Evolutionary conservation across 2,797 vertebrate genomes (phyloP).

Genomic region (Bryconaethiops microstoma): DNA sequence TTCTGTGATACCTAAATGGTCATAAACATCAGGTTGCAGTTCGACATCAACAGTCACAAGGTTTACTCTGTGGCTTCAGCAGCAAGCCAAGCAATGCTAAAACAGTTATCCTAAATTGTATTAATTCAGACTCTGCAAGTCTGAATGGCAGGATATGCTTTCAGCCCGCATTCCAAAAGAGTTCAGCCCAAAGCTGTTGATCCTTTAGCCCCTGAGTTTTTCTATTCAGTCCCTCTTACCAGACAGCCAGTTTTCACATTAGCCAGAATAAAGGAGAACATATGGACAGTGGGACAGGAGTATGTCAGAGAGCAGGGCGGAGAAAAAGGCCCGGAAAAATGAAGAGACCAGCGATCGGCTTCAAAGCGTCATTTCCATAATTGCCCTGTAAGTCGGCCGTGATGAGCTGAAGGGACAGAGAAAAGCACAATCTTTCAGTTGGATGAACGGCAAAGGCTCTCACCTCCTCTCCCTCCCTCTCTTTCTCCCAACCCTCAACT

Average conservation of each 20-base stretch:
- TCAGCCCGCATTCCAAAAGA: not conserved
- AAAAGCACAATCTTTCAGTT: constrained; percentile 90
- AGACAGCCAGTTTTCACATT: constrained; percentile 52
- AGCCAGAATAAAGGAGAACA: constrained; percentile 53
- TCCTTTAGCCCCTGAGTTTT: constrained; percentile 47
- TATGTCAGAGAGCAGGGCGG: constrained; percentile 49
- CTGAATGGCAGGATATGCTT: not conserved
- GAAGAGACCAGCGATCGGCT: constrained; percentile 84
- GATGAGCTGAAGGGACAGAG: constrained; percentile 85
- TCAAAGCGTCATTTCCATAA: constrained; percentile 99
- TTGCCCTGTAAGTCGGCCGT: constrained; percentile 96
- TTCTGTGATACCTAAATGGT: not conserved
- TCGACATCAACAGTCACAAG: not conserved
- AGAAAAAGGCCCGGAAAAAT: constrained; percentile 68
- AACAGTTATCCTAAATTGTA: not conserved
- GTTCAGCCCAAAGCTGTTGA: constrained; percentile 45
- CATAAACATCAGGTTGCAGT: not conserved
- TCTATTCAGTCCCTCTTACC: constrained; percentile 55
- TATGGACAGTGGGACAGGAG: constrained; percentile 54
- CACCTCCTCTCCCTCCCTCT: constrained; percentile 75
- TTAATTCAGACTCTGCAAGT: not conserved
- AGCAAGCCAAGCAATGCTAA: not conserved
- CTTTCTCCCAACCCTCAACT: constrained; percentile 69
- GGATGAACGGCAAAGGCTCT: constrained; percentile 88
- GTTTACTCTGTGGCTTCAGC: not conserved